These are phyloP conservation scores for Sebastiscus albofasciatus DNA, from an alignment of 2,797 vertebrate genomes.

Conservation along the genomic window DNA sequence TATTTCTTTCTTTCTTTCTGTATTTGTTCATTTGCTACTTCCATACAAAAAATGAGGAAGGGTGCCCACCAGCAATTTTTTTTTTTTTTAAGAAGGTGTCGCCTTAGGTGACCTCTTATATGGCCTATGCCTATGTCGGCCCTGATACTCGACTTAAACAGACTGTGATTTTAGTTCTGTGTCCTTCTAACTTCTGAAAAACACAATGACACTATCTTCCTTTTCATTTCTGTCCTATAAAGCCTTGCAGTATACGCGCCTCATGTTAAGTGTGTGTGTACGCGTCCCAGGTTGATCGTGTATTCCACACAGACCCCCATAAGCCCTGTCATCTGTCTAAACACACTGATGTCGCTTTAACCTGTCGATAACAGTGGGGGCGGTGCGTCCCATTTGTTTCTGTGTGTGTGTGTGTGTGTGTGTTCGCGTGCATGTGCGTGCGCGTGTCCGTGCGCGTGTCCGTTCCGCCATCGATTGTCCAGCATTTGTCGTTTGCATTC, in stretches of 20 bases:
- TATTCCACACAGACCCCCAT: slow-evolving; percentile 76
- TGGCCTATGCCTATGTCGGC: too few relatives aligned
- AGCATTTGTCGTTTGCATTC: slow-evolving; percentile 82
- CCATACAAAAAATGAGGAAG: too few relatives aligned
- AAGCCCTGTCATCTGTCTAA: slow-evolving; percentile 81
- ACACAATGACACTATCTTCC: slow-evolving; percentile 29
- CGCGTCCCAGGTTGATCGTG: slow-evolving; percentile 62
- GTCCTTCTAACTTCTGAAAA: slow-evolving; percentile 14
- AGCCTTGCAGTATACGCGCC: slow-evolving; percentile 33
- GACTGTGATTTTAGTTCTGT: neutral
- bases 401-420: slow-evolving; percentile 17
- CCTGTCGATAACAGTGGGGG: slow-evolving; percentile 79
- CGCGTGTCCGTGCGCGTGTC: slow-evolving; percentile 46
- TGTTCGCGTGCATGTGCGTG: slow-evolving; percentile 8
- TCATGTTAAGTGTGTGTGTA: slow-evolving; percentile 44
- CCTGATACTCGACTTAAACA: neutral
- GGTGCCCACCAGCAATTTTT: too few relatives aligned
- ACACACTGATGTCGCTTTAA: slow-evolving; percentile 82
- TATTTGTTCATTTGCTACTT: too few relatives aligned
- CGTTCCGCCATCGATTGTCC: slow-evolving; percentile 75
- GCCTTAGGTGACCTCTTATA: too few relatives aligned
- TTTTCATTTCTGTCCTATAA: slow-evolving; percentile 27
- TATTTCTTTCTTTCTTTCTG: too few relatives aligned
- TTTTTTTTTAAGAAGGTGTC: too few relatives aligned
- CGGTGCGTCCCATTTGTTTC: slow-evolving; percentile 40